phyloP scores from a whole-genome alignment of 53 echinoderm and acorn worm species.

The Paracentrotus lividus region DNA sequence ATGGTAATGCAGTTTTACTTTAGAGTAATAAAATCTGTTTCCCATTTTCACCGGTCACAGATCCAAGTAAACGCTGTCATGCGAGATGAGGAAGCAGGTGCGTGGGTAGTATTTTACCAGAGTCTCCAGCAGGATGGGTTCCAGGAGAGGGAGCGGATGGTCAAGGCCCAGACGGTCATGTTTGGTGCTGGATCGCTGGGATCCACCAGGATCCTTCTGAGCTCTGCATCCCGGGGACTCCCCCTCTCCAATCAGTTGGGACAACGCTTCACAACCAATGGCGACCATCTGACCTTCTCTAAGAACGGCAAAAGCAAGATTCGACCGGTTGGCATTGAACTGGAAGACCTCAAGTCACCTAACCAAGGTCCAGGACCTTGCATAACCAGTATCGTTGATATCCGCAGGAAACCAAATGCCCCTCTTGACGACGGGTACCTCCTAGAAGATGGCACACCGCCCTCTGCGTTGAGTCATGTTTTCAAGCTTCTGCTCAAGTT shows the following conservation, averaged over 20 bases:
- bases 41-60: not conserved
- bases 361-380: conserved; percentile 76
- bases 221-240: conserved; percentile 69
- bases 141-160: conserved; percentile 66
- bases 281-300: conserved; percentile 70
- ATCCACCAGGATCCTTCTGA: conserved; percentile 75
- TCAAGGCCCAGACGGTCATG: conserved; percentile 72
- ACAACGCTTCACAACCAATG: conserved; percentile 78
- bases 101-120: conserved; percentile 73
- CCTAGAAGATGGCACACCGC: conserved; percentile 79
- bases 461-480: conserved; percentile 56
- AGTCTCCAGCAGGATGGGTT: conserved; percentile 63
- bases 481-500: conserved; percentile 71
- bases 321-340: conserved; percentile 71
- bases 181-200: conserved; percentile 75
- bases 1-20: no score
- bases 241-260: conserved; percentile 66
- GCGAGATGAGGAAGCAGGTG: conserved; percentile 59
- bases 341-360: conserved; percentile 64
- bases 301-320: conserved; percentile 76
- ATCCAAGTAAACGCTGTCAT: conserved; percentile 73
- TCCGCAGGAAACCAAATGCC: conserved; percentile 70
- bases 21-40: not conserved
- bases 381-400: conserved; percentile 72
- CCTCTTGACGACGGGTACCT: conserved; percentile 72